Evolutionary conservation across 2,797 vertebrate genomes (phyloP).

Genomic region (Tragopan temminckii): DNA sequence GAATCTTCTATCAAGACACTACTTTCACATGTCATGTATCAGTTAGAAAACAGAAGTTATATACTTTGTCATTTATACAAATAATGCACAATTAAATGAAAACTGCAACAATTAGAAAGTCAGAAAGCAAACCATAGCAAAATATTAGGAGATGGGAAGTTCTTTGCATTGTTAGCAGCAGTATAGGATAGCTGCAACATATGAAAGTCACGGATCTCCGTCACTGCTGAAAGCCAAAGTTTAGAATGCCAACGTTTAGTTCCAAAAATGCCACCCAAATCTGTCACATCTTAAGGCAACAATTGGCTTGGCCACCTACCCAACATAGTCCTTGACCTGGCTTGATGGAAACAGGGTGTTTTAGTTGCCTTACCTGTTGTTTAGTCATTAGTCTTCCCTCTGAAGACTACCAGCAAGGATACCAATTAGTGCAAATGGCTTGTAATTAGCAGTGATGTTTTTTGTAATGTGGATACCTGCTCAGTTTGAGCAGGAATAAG

Average conservation of each 20-base stretch:
- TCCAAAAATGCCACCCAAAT: background rate
- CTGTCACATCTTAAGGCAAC: background rate
- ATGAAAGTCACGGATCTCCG: background rate
- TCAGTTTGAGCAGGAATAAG: slow-evolving; percentile 42
- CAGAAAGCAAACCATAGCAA: background rate
- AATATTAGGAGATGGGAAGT: background rate
- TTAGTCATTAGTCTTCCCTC: slow-evolving; percentile 46
- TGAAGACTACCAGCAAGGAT: slow-evolving; percentile 46
- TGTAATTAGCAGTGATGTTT: slow-evolving; percentile 66
- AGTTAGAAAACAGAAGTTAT: background rate
- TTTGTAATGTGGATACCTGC: slow-evolving; percentile 51
- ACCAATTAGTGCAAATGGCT: slow-evolving; percentile 60
- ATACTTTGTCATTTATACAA: background rate
- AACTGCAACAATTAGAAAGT: background rate
- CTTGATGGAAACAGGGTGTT: background rate
- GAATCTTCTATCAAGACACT: background rate
- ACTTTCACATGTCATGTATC: background rate
- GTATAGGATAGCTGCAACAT: background rate
- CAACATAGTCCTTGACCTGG: background rate
- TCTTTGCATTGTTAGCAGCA: background rate
- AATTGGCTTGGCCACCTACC: rapidly evolving
- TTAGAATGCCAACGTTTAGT: background rate
- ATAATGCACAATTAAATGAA: background rate
- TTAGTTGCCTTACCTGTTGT: background rate
- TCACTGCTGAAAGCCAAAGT: background rate